Evolutionary conservation across 2,888 invertebrate species (phyloP).

Genomic region (Idaea dimidiata): DNA sequence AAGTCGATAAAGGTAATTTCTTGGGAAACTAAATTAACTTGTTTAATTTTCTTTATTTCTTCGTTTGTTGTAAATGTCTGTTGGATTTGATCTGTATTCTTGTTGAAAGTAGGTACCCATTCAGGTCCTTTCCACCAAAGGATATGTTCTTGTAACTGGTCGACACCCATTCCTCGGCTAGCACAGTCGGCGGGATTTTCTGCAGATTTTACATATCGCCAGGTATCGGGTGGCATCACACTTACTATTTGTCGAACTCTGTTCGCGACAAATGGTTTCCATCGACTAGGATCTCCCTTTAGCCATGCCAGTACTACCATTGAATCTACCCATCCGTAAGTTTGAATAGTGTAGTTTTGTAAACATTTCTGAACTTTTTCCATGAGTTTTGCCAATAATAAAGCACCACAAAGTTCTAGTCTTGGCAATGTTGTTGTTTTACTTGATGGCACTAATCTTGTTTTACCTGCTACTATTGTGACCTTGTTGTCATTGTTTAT

Average conservation of each 20-base stretch:
- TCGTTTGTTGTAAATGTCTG: too few relatives aligned
- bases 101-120: too few relatives aligned
- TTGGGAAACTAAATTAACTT: too few relatives aligned
- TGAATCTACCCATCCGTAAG: slow-evolving; percentile 24
- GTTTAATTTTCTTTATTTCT: too few relatives aligned
- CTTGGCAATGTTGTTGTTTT: slow-evolving; percentile 12
- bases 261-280: slow-evolving; percentile 29
- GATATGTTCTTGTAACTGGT: too few relatives aligned
- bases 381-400: slow-evolving; percentile 11
- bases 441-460: slow-evolving; percentile 10
- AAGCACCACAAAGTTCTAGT: slow-evolving; percentile 15
- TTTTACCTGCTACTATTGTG: slow-evolving; percentile 10
- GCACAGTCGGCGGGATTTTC: slow-evolving; percentile 25
- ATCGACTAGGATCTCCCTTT: slow-evolving; percentile 18
- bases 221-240: slow-evolving; percentile 11
- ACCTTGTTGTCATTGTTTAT: neutral
- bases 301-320: slow-evolving; percentile 26
- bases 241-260: slow-evolving; percentile 14
- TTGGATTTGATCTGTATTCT: too few relatives aligned
- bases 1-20: too few relatives aligned
- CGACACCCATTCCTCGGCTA: slow-evolving; percentile 7
- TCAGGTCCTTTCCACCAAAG: too few relatives aligned
- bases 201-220: slow-evolving; percentile 17
- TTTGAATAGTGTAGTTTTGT: slow-evolving; percentile 6
- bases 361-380: slow-evolving; percentile 3